Evolutionary conservation across 2,113 vertebrate species (phyloP).

Genomic region (Silurus asotus): DNA sequence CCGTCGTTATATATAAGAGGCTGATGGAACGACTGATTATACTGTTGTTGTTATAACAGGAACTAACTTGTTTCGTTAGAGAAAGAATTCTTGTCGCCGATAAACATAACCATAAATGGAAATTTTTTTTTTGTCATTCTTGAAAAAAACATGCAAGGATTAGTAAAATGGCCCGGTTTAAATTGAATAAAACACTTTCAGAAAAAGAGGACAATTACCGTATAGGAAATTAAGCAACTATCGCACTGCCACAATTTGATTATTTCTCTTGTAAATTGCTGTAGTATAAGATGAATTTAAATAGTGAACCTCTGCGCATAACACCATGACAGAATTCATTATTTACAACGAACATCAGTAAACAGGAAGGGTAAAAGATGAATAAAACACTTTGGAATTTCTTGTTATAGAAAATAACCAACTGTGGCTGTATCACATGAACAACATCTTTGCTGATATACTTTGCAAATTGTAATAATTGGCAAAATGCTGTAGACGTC

Average conservation of each 20-base stretch:
- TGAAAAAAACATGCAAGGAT: not conserved
- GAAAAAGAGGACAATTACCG: too few species aligned
- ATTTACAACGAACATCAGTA: not conserved
- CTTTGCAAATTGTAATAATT: not conserved
- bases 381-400: not conserved
- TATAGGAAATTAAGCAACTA: too few species aligned
- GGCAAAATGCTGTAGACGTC: too few species aligned
- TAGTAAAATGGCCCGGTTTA: not conserved
- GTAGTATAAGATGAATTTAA: too few species aligned
- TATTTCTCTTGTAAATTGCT: too few species aligned
- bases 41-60: not conserved
- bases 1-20: constrained; percentile 39
- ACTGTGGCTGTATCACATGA: too few species aligned
- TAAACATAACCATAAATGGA: not conserved
- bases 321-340: too few species aligned
- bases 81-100: not conserved
- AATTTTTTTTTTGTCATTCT: not conserved
- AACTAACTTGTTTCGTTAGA: not conserved
- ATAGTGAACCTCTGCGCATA: too few species aligned
- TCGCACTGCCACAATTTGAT: too few species aligned
- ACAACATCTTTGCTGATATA: too few species aligned
- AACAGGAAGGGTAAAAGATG: not conserved
- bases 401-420: not conserved
- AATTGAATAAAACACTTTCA: too few species aligned
- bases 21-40: not conserved